Conservation (phyloP, 1,140 invertebrate genomes). For the Halotydeus destructor region DNA sequence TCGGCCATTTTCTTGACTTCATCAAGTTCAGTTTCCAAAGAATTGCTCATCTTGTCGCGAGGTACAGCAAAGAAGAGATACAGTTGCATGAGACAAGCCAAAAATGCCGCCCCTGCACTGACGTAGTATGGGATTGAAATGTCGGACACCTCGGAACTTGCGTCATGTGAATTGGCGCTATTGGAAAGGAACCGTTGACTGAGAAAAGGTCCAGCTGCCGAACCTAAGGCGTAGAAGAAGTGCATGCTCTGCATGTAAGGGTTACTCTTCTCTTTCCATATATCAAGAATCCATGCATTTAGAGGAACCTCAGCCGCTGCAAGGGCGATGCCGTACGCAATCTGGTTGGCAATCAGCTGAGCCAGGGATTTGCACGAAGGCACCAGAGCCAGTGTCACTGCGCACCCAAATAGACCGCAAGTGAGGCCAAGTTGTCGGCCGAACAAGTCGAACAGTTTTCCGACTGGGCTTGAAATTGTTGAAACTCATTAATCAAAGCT, state of each 20-base stretch:
- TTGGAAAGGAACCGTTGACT: constrained; percentile 2
- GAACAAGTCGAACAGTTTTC: constrained; percentile 6
- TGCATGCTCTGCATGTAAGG: constrained; percentile 11
- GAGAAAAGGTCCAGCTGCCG: constrained; percentile 5
- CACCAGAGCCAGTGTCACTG: neutral
- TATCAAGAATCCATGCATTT: constrained; percentile 9
- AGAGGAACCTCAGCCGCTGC: constrained; percentile 4
- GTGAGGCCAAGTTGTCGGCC: neutral
- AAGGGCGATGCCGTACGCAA: neutral
- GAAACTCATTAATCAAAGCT: neutral
- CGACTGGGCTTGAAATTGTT: too few species aligned
- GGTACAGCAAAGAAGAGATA: neutral
- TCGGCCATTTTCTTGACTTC: neutral
- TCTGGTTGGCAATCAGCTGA: neutral
- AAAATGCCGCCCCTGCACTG: too few species aligned
- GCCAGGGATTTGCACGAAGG: neutral
- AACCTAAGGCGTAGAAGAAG: constrained; percentile 10
- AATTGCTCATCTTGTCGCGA: neutral
- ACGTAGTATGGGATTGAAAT: too few species aligned
- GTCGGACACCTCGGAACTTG: neutral
- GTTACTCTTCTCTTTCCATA: constrained; percentile 5
- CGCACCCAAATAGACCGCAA: neutral
- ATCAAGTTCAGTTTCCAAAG: neutral
- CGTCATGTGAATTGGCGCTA: neutral
- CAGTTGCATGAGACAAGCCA: too few species aligned